Base-by-base conservation (phyloP, 2,797 vertebrate genomes). In the Odontamblyopus rebecca region DNA sequence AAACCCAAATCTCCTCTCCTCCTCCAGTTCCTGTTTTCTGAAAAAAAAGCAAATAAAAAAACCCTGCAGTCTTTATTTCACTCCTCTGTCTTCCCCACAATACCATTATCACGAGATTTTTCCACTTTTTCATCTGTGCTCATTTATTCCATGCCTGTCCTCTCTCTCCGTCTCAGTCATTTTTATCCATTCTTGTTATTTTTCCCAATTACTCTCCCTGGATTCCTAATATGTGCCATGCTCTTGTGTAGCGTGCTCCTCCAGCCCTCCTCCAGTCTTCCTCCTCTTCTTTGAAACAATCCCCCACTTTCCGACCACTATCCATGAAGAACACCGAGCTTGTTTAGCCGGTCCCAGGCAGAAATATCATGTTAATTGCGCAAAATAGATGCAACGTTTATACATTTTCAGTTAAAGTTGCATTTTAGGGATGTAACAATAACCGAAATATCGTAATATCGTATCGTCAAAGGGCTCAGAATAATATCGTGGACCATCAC, bases 1-100 rank as follows among this genome's bases (percentile, higher is more conserved):
- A 89, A 41, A 87, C 73, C 81, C 83, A 82, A 32, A 85, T 90
- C 87, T 87, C 80, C 85, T 48, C 48, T 81, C 75, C 80, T 82
- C 41, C 67, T 71, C 81, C 81, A 76, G 65, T 81, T 82, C 72
- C 80, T 74, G 61, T 87, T 88, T 82, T 84, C 81, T 69, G 69
- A 73, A 11, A 69, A 62, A 38, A 38, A 38, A 38, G 6, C 3
- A 51, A 30, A 68, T 68, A 53, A 13, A 57, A 27, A 59, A 29
- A 19, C 27, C 57, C 5, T 16, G 6, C 68, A 50, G 44, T 19
- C 73, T 82, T 78, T 75, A 64, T 72, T 59, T 69, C 66, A 51
- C 29, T 74, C 50, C 53, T 73, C 61, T 48, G 29, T 59, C 35
- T 60, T 30, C 63, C 38, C 35, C 62, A 48, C 27, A 1, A 57